Evolutionary conservation across 1,140 invertebrate species (phyloP).

Genomic region (Drosophila sproati): DNA sequence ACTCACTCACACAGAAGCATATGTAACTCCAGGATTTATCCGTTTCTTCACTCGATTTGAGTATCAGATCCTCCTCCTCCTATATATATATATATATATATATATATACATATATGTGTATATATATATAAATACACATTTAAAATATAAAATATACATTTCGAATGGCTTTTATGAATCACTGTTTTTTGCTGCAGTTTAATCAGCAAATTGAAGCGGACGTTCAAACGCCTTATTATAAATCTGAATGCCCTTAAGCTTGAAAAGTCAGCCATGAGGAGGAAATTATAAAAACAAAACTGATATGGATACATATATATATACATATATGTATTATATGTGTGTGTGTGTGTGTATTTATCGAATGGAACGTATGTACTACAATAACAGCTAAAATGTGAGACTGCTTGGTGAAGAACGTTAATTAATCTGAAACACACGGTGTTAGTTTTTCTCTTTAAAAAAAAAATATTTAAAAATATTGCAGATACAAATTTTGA

Average conservation of each 20-base stretch:
- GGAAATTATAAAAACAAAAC: slow-evolving; percentile 27
- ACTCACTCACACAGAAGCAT: not conserved
- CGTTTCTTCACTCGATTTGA: slow-evolving; percentile 29
- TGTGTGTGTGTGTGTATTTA: slow-evolving; percentile 9
- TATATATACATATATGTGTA: slow-evolving; percentile 34
- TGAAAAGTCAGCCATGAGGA: slow-evolving; percentile 14
- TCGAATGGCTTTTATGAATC: slow-evolving; percentile 50
- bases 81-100: slow-evolving; percentile 51
- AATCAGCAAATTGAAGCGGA: slow-evolving; percentile 69
- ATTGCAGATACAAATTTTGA: slow-evolving; percentile 69
- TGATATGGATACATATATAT: slow-evolving; percentile 24
- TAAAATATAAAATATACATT: slow-evolving; percentile 48
- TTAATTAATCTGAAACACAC: slow-evolving; percentile 27
- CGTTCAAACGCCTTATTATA: slow-evolving; percentile 69
- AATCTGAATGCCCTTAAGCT: slow-evolving; percentile 44
- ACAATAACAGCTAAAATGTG: slow-evolving; percentile 78
- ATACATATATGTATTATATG: slow-evolving; percentile 17
- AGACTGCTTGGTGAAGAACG: slow-evolving; percentile 56
- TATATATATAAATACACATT: slow-evolving; percentile 33
- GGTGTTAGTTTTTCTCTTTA: slow-evolving; percentile 24
- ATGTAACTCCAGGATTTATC: slow-evolving; percentile 23
- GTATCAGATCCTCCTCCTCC: slow-evolving; percentile 39
- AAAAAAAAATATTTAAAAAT: slow-evolving; percentile 14
- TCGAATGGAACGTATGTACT: slow-evolving; percentile 40
- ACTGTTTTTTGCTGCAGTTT: slow-evolving; percentile 56